These are phyloP conservation scores for Gymnocephalus cernua DNA, from an alignment of 2,113 vertebrate genomes.

Conservation along the genomic window DNA sequence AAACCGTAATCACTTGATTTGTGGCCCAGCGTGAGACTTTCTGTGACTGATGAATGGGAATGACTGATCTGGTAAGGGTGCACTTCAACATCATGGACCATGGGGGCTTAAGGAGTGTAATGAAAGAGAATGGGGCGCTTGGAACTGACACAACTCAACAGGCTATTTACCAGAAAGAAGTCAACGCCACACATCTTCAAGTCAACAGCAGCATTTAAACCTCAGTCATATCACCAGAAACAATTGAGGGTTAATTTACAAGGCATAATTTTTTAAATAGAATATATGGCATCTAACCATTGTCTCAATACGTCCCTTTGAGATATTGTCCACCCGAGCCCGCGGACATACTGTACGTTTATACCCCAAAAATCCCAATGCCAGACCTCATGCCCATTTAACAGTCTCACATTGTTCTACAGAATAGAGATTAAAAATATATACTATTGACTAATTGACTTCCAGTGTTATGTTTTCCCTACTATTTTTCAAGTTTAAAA, in stretches of 20 bases:
- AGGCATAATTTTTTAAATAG: slow-evolving; percentile 71
- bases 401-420: slow-evolving; percentile 80
- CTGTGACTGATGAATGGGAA: slow-evolving; percentile 50
- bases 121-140: slow-evolving; percentile 29
- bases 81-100: slow-evolving; percentile 46
- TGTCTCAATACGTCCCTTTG: slow-evolving; percentile 63
- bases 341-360: slow-evolving; percentile 39
- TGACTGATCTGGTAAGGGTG: slow-evolving; percentile 41
- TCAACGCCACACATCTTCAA: slow-evolving; percentile 56
- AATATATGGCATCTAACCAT: slow-evolving; percentile 73
- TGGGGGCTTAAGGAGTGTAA: slow-evolving; percentile 51
- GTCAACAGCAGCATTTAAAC: slow-evolving; percentile 76
- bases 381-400: slow-evolving; percentile 68
- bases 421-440: slow-evolving; percentile 83
- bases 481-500: slow-evolving; percentile 78
- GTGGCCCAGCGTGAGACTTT: slow-evolving; percentile 45
- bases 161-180: slow-evolving; percentile 55
- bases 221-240: slow-evolving; percentile 64
- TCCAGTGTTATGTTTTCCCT: slow-evolving; percentile 82
- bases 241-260: slow-evolving; percentile 74
- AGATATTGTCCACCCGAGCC: slow-evolving; percentile 49
- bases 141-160: slow-evolving; percentile 48
- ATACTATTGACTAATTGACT: slow-evolving; percentile 80
- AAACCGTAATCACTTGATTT: slow-evolving; percentile 37
- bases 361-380: slow-evolving; percentile 46